These are phyloP conservation scores for Laspeyria flexula DNA, from an alignment of 2,888 invertebrate species.

Conservation along the genomic window DNA sequence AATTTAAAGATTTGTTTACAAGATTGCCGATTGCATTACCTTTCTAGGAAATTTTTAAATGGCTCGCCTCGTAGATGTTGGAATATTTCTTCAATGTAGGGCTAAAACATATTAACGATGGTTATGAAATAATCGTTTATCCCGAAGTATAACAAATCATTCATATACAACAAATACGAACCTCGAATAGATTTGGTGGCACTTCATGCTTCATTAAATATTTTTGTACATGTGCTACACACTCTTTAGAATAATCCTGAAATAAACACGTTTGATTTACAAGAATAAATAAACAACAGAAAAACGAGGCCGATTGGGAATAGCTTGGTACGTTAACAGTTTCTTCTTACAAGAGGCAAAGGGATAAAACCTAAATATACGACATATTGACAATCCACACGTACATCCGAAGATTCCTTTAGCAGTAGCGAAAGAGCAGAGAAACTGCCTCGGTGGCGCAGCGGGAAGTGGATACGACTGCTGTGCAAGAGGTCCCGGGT, in stretches of 20 bases:
- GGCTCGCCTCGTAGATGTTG: constrained; percentile 98
- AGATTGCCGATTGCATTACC: constrained; percentile 84
- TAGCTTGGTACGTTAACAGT: not conserved
- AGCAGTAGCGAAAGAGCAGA: no score
- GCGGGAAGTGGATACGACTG: no score
- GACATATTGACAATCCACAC: no score
- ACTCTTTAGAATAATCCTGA: constrained; percentile 99
- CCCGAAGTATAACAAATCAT: no score
- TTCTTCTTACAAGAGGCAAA: not conserved
- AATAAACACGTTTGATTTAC: constrained; percentile 67
- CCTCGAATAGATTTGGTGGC: constrained; percentile 98
- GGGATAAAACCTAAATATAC: no score
- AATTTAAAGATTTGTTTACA: not conserved
- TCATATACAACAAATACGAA: constrained; percentile 70
- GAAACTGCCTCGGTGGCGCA: no score
- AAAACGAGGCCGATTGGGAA: constrained; percentile 30
- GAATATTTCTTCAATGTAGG: constrained; percentile 99
- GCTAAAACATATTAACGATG: constrained; percentile 88
- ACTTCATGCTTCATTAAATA: constrained; percentile 99
- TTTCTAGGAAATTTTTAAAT: constrained; percentile 99
- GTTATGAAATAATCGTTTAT: constrained; percentile 5
- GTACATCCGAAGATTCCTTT: no score
- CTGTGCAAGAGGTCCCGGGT: no score
- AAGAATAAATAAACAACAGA: constrained; percentile 26
- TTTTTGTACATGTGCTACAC: constrained; percentile 98